Evolutionary conservation across 2,797 vertebrate genomes (phyloP), one percentile per base, ranked within the genome.

Genomic region (Tolypeutes matacus): DNA sequence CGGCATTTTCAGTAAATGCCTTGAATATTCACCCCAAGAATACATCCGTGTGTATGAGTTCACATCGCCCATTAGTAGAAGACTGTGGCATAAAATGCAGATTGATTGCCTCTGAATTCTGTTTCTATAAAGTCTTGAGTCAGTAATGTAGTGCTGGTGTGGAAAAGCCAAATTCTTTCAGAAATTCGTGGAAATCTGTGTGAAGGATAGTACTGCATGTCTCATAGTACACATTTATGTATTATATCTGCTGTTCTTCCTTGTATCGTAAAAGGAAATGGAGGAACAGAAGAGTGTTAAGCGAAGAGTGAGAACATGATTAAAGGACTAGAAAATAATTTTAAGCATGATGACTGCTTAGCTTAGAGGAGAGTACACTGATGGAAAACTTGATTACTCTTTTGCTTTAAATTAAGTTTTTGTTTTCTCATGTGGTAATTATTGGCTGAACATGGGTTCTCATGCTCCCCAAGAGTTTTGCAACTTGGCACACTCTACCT

Each of bases 311-410:
- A 31, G 29, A 13, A 5, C 18, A 6, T 1, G 27, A 5, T 25
- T 4, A 7, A 13, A 49, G 42, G 73, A 18, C 2, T 18, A 3
- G 46, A 1, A 36, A 11, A 25, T 9, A 6, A 46, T 46, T 3
- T 0, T 2, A 9, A 12, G 56, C 0, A 18, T 0, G 2, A 9
- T 0, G 14, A 2, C n/a, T 1, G 51, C 15, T 5, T 25, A 1
- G 14, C 31, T 9, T 3, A 11, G 51, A 49, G 6, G 2, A 0
- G 0, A 7, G 7, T 0, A 0, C 0, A 21, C n/a, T 25, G 9
- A 12, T 34, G 31, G 42, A 8, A 56, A 23, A 31, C 49, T 1
- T 7, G 39, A 46, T 73, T 46, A 14, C 11, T 27, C 53, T 2
- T 39, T 4, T 1, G 13, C 62, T 36, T 27, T 76, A 27, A 7